phyloP scores from a whole-genome alignment of 2,797 vertebrate species.

The Tragopan temminckii region DNA sequence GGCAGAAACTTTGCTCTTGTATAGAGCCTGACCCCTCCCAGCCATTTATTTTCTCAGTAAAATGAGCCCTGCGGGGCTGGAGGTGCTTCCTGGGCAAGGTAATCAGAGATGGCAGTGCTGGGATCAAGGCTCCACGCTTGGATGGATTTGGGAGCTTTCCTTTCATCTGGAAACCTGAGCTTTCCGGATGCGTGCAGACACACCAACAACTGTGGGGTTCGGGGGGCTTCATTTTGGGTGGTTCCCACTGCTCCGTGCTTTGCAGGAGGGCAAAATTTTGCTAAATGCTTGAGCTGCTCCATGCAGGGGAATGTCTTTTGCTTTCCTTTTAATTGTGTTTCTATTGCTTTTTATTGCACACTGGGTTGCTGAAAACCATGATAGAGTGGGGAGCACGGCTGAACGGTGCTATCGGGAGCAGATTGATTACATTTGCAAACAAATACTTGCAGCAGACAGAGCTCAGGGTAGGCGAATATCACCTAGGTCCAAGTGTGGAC shows the following conservation, averaged over 20 bases:
- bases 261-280: not conserved
- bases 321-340: not conserved
- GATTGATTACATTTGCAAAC: constrained; percentile 1
- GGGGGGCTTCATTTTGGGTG: not conserved
- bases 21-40: not conserved
- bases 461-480: not conserved
- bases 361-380: not conserved
- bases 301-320: accelerated
- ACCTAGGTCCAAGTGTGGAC: not conserved
- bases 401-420: accelerated
- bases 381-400: not conserved
- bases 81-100: not conserved
- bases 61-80: not conserved
- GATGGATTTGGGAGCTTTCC: not conserved
- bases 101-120: not conserved
- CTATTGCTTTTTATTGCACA: not conserved
- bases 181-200: not conserved
- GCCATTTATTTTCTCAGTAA: not conserved
- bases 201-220: too few species aligned
- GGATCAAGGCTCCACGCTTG: not conserved
- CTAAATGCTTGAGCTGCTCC: not conserved
- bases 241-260: not conserved
- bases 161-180: constrained; percentile 13
- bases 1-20: not conserved
- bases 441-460: constrained; percentile 7